Evolutionary conservation across 2,113 vertebrate species (phyloP).

Genomic region (Tenrec ecaudatus): DNA sequence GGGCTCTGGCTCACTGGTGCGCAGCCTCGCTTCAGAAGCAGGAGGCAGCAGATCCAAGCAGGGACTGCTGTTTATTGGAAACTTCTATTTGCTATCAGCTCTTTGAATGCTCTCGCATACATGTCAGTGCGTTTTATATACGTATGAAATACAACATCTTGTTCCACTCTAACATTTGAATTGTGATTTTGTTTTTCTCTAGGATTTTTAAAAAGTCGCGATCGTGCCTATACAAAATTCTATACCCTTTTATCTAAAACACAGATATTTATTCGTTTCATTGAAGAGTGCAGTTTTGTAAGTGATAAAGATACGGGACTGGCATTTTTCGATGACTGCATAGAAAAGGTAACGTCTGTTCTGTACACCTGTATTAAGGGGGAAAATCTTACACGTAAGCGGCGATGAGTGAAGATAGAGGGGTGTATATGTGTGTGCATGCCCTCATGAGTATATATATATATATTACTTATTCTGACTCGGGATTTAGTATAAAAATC

Average conservation of each 20-base stretch:
- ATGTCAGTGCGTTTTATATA: too few relatives aligned
- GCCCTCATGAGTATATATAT: background rate
- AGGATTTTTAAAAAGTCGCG: conserved; percentile 98
- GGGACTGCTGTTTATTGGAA: conserved; percentile 18
- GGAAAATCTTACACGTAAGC: background rate
- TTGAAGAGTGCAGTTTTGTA: conserved; percentile 99
- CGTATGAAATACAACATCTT: background rate
- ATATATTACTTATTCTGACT: background rate
- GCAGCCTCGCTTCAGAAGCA: background rate
- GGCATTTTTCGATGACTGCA: conserved; percentile 99
- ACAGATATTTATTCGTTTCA: conserved; percentile 98
- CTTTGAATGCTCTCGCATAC: too few relatives aligned
- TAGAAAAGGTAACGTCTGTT: conserved; percentile 93
- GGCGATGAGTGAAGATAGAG: background rate
- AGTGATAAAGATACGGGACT: conserved; percentile 99
- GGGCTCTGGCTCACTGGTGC: background rate
- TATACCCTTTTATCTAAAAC: conserved; percentile 96
- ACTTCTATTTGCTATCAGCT: background rate
- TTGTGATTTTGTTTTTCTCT: conserved; percentile 69
- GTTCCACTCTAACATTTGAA: conserved; percentile 45
- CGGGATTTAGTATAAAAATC: background rate
- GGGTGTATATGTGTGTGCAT: background rate
- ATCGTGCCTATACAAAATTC: conserved; percentile 97
- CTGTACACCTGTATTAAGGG: conserved; percentile 3
- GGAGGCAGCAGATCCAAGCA: background rate